These are phyloP conservation scores for Antheraea yamamai DNA, from an alignment of 2,888 invertebrate genomes.

Conservation along the genomic window DNA sequence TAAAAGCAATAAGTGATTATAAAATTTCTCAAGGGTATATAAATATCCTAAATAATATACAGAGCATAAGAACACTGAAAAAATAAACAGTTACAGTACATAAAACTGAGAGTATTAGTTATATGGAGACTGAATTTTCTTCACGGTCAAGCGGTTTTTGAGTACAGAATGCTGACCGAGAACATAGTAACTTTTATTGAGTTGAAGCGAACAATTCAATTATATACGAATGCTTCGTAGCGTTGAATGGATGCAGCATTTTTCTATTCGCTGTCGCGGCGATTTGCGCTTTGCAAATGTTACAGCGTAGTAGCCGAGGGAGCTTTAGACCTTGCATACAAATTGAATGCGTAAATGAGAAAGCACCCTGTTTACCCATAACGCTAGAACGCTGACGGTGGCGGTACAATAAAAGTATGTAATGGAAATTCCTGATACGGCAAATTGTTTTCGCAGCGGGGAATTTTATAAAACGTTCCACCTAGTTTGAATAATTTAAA, in stretches of 20 bases:
- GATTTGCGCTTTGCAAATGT: constrained; percentile 33
- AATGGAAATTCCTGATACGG: constrained; percentile 59
- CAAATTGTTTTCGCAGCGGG: constrained; percentile 43
- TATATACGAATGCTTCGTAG: constrained; percentile 34
- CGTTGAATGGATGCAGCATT: constrained; percentile 31
- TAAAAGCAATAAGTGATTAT: constrained; percentile 23
- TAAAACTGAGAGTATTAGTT: constrained; percentile 31
- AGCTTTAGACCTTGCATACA: constrained; percentile 72
- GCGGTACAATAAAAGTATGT: constrained; percentile 52
- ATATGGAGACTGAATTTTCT: constrained; percentile 40
- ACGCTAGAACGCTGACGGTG: constrained; percentile 33
- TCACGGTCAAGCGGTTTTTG: constrained; percentile 36
- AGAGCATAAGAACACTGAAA: not conserved
- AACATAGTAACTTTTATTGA: constrained; percentile 36
- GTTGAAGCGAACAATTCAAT: constrained; percentile 46
- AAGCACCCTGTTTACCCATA: constrained; percentile 52
- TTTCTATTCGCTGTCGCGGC: constrained; percentile 35
- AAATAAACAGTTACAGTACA: not conserved
- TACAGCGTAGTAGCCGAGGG: constrained; percentile 52
- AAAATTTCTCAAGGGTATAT: too few relatives aligned
- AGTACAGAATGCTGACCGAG: constrained; percentile 36
- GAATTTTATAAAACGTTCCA: constrained; percentile 21
- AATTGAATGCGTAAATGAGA: constrained; percentile 75
- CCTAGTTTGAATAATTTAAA: constrained; percentile 23
- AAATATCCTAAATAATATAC: too few relatives aligned